These are phyloP conservation scores for Struthio camelus DNA, from an alignment of 2,113 vertebrate species.

Conservation along the genomic window DNA sequence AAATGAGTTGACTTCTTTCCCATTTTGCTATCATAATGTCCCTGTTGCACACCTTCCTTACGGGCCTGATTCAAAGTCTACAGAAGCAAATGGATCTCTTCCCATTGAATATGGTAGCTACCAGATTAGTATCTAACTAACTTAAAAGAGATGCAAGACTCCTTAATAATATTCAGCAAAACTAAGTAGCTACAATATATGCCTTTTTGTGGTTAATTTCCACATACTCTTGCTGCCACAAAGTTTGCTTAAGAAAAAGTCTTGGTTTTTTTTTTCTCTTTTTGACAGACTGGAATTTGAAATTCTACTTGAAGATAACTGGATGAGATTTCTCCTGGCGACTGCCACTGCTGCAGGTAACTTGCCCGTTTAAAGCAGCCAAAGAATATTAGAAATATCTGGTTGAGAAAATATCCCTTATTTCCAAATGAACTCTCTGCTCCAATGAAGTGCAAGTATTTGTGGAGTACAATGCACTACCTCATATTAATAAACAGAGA, in stretches of 20 bases:
- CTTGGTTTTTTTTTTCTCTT: background rate
- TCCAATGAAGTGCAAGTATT: background rate
- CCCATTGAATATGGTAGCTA: background rate
- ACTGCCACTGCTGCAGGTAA: background rate
- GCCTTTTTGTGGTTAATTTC: background rate
- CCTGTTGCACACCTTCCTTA: background rate
- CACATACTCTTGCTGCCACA: background rate
- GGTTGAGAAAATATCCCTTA: background rate
- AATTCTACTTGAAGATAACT: background rate
- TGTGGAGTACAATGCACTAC: background rate
- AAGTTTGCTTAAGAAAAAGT: background rate
- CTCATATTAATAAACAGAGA: background rate
- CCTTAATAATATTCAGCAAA: background rate
- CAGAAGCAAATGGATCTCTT: background rate
- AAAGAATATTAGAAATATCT: background rate
- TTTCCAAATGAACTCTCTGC: background rate
- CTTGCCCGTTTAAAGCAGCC: background rate
- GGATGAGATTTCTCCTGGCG: background rate
- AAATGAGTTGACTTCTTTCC: background rate
- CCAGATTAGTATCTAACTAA: accelerated
- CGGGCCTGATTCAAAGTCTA: background rate
- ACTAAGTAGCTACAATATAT: background rate
- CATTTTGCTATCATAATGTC: background rate
- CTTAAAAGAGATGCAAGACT: background rate
- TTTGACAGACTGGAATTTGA: background rate